Evolutionary conservation across 2,113 vertebrate genomes (phyloP), one percentile per base, ranked within the genome.

Genomic region (Neotragus pygmaeus): DNA sequence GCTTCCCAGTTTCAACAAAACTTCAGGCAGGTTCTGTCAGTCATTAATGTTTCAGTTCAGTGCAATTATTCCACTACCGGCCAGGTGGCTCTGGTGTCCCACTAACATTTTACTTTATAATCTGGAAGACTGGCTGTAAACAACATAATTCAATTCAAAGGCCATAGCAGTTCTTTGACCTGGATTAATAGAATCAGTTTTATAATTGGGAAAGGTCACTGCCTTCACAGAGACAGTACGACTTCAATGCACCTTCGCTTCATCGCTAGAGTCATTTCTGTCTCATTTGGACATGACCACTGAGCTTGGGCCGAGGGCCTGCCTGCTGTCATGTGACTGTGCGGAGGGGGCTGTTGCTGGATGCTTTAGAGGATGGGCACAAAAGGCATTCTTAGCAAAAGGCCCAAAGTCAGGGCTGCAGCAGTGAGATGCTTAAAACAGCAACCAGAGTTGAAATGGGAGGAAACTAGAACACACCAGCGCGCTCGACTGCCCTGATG

Each of bases 391-490:
- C 62, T 62, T 81, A 16, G 43, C 7, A 58, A 81, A 92, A 90
- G 90, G 39, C 25, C 49, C 23, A 16, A 27, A 58, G n/a, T 73
- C n/a, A 27, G 53, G 53, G 84, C 60, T 75, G 39, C 6, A 92
- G 96, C 96, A 97, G 81, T 43, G 49, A 86, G 66, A 64, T 28
- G 28, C 85, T 91, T 80, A 55, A 7, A 91, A 90, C 64, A 57
- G 83, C 95, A 89, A 91, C 19, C 73, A 78, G 97, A 55, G 43
- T 88, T 90, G 91, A 77, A 96, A 91, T 55, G 87, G 70, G 23
- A 82, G 62, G 91, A 96, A 91, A 96, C 39, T 66, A 86, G 75
- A 97, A 95, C 95, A 36, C 28, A 85, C 43, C 87, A 57, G 55
- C 51, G 66, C 28, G 39, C 49, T 80, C 70, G 60, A 28, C n/a